Conservation (phyloP, 2,113 vertebrate species). For the Lonchura striata region DNA sequence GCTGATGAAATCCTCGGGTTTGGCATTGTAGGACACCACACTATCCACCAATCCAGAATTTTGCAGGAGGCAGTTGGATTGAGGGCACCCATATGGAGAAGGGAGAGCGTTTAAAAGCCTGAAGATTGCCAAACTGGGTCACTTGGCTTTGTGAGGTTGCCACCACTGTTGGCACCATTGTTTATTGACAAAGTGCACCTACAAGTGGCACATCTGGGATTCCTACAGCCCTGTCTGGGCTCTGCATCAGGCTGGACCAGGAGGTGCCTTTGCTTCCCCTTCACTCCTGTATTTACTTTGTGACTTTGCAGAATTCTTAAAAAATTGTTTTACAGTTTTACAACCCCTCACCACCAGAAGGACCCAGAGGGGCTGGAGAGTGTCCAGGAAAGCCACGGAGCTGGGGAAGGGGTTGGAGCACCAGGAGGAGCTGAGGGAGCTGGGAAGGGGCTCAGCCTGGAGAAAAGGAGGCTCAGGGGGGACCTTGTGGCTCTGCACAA, state of each 20-base stretch:
- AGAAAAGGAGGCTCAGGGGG: background rate
- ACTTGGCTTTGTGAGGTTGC: background rate
- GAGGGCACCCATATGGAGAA: background rate
- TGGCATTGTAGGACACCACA: background rate
- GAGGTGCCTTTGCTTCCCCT: background rate
- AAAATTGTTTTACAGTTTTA: background rate
- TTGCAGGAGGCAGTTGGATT: background rate
- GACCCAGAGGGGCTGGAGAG: rapidly evolving
- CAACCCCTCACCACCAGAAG: background rate
- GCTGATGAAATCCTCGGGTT: background rate
- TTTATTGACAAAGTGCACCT: background rate
- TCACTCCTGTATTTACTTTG: background rate
- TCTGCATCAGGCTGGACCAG: background rate
- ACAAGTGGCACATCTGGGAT: background rate
- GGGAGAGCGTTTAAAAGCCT: background rate
- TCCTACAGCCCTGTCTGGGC: background rate
- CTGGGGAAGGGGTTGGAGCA: background rate
- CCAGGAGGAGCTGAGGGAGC: background rate
- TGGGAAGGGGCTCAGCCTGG: background rate
- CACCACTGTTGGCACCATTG: rapidly evolving
- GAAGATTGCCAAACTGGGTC: background rate
- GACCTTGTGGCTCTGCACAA: background rate
- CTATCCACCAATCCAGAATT: background rate
- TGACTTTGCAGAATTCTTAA: background rate
- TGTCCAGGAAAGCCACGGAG: rapidly evolving